phyloP scores from a whole-genome alignment of 2,888 invertebrate species.

The Latheticus oryzae region DNA sequence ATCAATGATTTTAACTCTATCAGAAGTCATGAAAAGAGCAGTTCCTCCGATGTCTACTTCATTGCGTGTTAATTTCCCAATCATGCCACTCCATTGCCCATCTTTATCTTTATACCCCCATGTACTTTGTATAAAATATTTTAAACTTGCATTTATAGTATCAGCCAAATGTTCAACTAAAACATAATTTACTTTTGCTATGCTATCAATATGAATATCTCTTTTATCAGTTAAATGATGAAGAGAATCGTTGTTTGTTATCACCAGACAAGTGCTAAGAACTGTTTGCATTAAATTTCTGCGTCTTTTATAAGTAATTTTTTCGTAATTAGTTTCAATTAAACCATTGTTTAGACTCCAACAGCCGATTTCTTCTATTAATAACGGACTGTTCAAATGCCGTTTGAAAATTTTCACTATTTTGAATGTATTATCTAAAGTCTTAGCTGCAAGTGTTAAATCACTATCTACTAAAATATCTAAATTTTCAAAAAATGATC shows the following conservation, averaged over 20 bases:
- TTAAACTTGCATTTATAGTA: conserved; percentile 70
- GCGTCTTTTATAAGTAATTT: conserved; percentile 61
- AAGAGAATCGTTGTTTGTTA: conserved; percentile 71
- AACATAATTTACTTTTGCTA: conserved; percentile 74
- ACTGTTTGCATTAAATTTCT: conserved; percentile 65
- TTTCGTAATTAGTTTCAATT: conserved; percentile 41
- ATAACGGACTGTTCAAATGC: conserved; percentile 42
- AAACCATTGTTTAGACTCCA: conserved; percentile 49
- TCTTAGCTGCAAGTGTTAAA: conserved; percentile 62
- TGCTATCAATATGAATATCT: conserved; percentile 69
- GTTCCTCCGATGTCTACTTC: conserved; percentile 75
- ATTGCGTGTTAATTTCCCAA: conserved; percentile 70
- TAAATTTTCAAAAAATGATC: conserved; percentile 45
- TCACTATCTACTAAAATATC: conserved; percentile 68
- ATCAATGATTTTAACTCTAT: conserved; percentile 73
- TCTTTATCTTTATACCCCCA: conserved; percentile 74
- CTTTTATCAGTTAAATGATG: conserved; percentile 72
- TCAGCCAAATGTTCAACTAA: conserved; percentile 71
- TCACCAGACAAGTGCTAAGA: conserved; percentile 70
- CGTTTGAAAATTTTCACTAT: conserved; percentile 53
- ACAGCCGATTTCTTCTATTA: conserved; percentile 52
- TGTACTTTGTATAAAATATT: conserved; percentile 68
- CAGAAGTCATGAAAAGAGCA: conserved; percentile 73
- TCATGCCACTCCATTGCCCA: conserved; percentile 74
- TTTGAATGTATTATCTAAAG: conserved; percentile 55